These are phyloP conservation scores for Gastracanthus pulcherrimus DNA, from an alignment of 2,888 invertebrate genomes.

Conservation along the genomic window DNA sequence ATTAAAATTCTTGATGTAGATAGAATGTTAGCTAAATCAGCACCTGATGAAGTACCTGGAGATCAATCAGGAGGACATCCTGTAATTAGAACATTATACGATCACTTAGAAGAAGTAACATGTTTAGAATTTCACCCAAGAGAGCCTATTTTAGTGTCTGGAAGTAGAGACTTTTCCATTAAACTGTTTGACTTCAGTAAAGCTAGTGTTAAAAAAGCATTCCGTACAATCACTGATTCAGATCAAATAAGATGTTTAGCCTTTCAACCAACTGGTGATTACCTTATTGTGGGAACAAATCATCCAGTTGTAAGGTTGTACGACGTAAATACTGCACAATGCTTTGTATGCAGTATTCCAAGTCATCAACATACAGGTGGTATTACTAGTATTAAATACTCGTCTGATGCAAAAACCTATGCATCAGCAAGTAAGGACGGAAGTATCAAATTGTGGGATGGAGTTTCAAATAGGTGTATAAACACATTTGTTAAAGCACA, in stretches of 20 bases:
- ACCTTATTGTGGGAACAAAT: conserved; percentile 94
- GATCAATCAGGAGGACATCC: conserved; percentile 96
- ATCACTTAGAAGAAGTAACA: conserved; percentile 98
- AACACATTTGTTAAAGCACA: conserved; percentile 97
- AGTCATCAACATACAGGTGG: conserved; percentile 89
- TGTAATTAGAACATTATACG: conserved; percentile 97
- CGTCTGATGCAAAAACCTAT: conserved; percentile 85
- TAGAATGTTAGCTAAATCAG: conserved; percentile 98
- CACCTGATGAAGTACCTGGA: conserved; percentile 91
- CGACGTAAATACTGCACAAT: conserved; percentile 96
- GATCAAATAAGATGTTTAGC: conserved; percentile 93
- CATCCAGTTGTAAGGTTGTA: conserved; percentile 95
- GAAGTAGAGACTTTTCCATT: conserved; percentile 95
- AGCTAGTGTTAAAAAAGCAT: conserved; percentile 98
- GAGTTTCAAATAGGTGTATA: conserved; percentile 94
- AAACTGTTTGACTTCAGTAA: conserved; percentile 99
- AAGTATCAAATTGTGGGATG: conserved; percentile 97
- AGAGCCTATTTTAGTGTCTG: conserved; percentile 96
- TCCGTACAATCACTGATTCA: conserved; percentile 96
- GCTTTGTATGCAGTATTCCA: conserved; percentile 95
- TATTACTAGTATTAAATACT: conserved; percentile 88
- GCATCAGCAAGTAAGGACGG: conserved; percentile 96
- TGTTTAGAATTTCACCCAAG: conserved; percentile 97
- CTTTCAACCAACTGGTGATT: conserved; percentile 98
- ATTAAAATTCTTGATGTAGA: conserved; percentile 99